Base-by-base conservation (phyloP, 1,140 invertebrate species). In the Drosophila serrata region DNA sequence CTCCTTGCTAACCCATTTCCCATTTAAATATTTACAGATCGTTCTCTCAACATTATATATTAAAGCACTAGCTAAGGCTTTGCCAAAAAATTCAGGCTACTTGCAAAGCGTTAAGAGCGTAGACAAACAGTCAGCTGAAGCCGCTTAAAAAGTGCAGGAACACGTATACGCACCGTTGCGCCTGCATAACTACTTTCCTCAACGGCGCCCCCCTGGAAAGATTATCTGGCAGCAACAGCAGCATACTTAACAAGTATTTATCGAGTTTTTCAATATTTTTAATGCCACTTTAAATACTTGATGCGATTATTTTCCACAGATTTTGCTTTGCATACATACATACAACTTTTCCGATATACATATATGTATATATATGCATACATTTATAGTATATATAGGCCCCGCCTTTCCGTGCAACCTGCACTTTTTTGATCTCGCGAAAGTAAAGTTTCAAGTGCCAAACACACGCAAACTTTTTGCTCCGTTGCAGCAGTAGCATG, bases 201-300 rank as follows among this genome's bases (percentile, higher is more conserved):
- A 24, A n/a, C 13, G 33, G 33, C 31, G 31, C 13, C 51, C 37
- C 40, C 27, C 46, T 17, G 53, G 17, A 35, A 19, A 40, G 62
- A 58, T 75, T 76, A 68, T 76, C 73, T 51, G 39, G 39, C 24
- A 67, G 45, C 53, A 56, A 19, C 51, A 69, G 45, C 49, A 43
- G 40, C 29, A 61, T 51, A 88, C 84, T 87, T 87, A 87, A 80
- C 84, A 87, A 87, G 79, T 88, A 88, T 87, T 87, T 87, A 87
- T 88, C 84, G 84, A 84, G 84, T 87, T 87, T 87, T 88, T 87
- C 84, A 87, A 87, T 87, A 88, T 87, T 87, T 87, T 88, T 87
- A 87, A 87, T 88, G 84, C 87, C 80, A 88, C 80, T 87, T 87
- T 87, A 87, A 87, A 88, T 87, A 87, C 84, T 87, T 88, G 77